Percentiles rank a stretch among this genome's conserved stretches.
These are phyloP conservation scores for Grapholita molesta DNA, from an alignment of 1,140 invertebrate species.

Conservation along the genomic window DNA sequence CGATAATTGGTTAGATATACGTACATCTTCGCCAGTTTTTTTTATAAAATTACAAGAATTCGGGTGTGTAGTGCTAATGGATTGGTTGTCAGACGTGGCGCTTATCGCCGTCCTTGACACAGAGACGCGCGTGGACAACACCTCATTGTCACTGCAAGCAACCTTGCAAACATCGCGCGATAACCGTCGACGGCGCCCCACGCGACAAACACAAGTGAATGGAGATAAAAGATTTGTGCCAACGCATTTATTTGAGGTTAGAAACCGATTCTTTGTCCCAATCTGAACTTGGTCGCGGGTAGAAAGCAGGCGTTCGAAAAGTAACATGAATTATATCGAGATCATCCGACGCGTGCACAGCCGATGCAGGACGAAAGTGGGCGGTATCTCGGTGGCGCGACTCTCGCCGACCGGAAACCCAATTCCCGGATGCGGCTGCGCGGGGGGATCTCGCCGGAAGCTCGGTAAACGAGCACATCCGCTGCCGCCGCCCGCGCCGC, in stretches of 20 bases:
- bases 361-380: slow-evolving; percentile 64
- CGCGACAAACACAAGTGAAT: slow-evolving; percentile 37
- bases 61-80: slow-evolving; percentile 27
- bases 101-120: slow-evolving; percentile 75
- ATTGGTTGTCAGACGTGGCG: slow-evolving; percentile 37
- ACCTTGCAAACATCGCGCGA: slow-evolving; percentile 67
- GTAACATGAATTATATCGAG: slow-evolving; percentile 8
- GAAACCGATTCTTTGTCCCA: slow-evolving; percentile 24
- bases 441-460: slow-evolving; percentile 79
- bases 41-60: no score
- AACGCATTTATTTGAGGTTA: background rate
- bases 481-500: slow-evolving; percentile 72
- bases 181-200: slow-evolving; percentile 42
- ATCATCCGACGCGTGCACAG: slow-evolving; percentile 21
- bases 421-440: slow-evolving; percentile 75
- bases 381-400: slow-evolving; percentile 55
- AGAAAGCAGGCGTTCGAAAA: slow-evolving; percentile 22
- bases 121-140: slow-evolving; percentile 68
- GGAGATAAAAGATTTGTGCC: slow-evolving; percentile 16
- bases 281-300: slow-evolving; percentile 23
- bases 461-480: slow-evolving; percentile 80
- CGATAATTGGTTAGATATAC: no score
- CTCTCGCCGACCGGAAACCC: slow-evolving; percentile 73
- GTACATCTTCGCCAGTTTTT: no score
- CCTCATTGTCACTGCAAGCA: slow-evolving; percentile 70